Percentiles rank a stretch among this genome's conserved stretches.
Conservation (phyloP, 2,888 invertebrate species). For the Notodonta dromedarius region DNA sequence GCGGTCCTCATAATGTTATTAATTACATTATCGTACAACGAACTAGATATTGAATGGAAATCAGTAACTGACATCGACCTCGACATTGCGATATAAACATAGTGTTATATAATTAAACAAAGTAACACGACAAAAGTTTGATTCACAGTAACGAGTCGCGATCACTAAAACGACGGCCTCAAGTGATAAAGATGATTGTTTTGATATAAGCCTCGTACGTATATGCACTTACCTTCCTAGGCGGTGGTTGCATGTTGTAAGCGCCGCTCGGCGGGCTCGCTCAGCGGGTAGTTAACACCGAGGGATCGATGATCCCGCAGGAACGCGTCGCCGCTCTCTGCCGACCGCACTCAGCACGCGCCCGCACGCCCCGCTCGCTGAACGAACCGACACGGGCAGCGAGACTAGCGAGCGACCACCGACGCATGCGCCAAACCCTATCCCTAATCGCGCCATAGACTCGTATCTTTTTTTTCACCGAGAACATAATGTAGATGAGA, state of each 20-base stretch:
- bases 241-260: constrained; percentile 91
- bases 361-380: not conserved
- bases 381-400: too few species aligned
- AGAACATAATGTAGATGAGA: too few species aligned
- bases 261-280: constrained; percentile 35
- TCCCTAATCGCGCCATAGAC: constrained; percentile 43
- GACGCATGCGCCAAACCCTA: constrained; percentile 5
- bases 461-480: not conserved
- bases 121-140: not conserved
- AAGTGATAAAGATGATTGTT: not conserved
- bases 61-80: not conserved
- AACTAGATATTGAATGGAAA: not conserved
- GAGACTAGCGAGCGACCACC: not conserved
- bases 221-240: constrained; percentile 89
- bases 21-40: not conserved
- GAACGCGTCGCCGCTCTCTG: constrained; percentile 57
- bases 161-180: constrained; percentile 9
- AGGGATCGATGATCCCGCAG: constrained; percentile 57
- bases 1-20: not conserved
- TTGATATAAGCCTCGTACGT: not conserved
- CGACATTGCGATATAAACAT: not conserved
- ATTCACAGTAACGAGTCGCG: not conserved
- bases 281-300: constrained; percentile 21
- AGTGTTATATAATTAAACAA: constrained; percentile 2
- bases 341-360: constrained; percentile 36